A percentile compares a stretch with the other conserved stretches of the same genome.
phyloP scores from a whole-genome alignment of 2,888 invertebrate species.

The Apeira syringaria region DNA sequence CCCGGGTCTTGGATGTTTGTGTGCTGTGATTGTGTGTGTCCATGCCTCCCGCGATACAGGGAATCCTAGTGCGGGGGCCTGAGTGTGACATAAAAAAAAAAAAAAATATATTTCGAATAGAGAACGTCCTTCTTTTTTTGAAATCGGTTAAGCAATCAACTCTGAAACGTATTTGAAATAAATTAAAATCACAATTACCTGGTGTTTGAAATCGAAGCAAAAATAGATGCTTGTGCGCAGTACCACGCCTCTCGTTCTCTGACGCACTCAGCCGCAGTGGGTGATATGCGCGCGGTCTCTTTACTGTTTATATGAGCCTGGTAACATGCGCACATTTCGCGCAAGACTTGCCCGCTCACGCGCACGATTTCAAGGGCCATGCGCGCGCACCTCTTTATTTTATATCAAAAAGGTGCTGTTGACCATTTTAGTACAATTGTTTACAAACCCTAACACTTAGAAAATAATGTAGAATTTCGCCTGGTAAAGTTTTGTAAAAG shows the following conservation, averaged over 20 bases:
- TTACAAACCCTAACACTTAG: neutral
- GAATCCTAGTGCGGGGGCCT: too few species aligned
- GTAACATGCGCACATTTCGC: constrained; percentile 81
- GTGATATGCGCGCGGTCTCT: constrained; percentile 24
- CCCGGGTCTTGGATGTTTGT: too few species aligned
- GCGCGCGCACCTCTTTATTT: constrained; percentile 55
- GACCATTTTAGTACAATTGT: neutral
- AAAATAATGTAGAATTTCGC: constrained; percentile 2
- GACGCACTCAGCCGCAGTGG: constrained; percentile 20
- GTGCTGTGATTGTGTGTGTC: too few species aligned
- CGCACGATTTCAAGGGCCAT: constrained; percentile 62
- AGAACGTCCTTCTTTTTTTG: too few species aligned
- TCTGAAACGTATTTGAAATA: too few species aligned
- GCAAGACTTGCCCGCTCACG: constrained; percentile 73
- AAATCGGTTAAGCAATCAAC: too few species aligned
- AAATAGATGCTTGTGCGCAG: constrained; percentile 30
- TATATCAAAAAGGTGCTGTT: constrained; percentile 20
- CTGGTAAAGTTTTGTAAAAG: constrained; percentile 1
- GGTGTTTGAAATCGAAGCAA: neutral
- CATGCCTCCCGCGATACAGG: too few species aligned
- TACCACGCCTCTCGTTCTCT: constrained; percentile 21
- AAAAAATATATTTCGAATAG: too few species aligned
- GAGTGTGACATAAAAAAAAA: too few species aligned
- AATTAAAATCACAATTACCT: constrained; percentile 25
- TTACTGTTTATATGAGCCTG: constrained; percentile 51